Conservation (phyloP, 2,113 vertebrate species). For the Malurus melanocephalus region DNA sequence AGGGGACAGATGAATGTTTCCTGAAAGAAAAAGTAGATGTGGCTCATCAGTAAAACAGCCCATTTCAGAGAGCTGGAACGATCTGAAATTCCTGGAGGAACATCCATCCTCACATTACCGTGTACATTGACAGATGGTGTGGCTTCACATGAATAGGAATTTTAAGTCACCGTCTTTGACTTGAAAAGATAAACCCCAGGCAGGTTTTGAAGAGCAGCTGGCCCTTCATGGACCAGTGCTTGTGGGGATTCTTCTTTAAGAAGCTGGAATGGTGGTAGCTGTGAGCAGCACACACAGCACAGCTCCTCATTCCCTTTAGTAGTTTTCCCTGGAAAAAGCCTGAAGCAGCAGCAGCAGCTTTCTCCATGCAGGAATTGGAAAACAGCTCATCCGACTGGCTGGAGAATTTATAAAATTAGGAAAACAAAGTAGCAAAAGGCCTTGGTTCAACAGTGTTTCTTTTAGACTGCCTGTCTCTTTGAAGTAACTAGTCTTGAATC, state of each 20-base stretch:
- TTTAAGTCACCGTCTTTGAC: background rate
- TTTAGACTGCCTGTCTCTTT: constrained; percentile 19
- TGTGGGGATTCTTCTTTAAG: background rate
- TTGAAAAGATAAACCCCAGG: background rate
- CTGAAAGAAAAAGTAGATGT: background rate
- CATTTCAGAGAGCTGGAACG: background rate
- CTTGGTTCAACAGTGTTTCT: constrained; percentile 1
- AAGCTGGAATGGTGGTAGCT: background rate
- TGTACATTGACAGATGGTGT: background rate
- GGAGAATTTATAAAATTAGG: constrained; percentile 32
- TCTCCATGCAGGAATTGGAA: background rate
- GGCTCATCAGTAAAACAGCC: background rate
- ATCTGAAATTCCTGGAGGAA: background rate
- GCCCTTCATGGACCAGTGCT: background rate
- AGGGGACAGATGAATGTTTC: background rate
- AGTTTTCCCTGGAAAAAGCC: constrained; percentile 1
- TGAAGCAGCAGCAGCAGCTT: background rate
- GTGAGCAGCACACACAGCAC: background rate
- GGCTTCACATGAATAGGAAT: background rate
- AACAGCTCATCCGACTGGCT: background rate
- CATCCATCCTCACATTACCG: background rate
- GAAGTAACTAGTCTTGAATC: constrained; percentile 12
- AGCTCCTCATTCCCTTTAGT: background rate
- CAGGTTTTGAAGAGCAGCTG: background rate
- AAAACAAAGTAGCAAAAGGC: constrained; percentile 39